Conservation (phyloP, 1,140 invertebrate species). For the Calliopsis andreniformis region DNA sequence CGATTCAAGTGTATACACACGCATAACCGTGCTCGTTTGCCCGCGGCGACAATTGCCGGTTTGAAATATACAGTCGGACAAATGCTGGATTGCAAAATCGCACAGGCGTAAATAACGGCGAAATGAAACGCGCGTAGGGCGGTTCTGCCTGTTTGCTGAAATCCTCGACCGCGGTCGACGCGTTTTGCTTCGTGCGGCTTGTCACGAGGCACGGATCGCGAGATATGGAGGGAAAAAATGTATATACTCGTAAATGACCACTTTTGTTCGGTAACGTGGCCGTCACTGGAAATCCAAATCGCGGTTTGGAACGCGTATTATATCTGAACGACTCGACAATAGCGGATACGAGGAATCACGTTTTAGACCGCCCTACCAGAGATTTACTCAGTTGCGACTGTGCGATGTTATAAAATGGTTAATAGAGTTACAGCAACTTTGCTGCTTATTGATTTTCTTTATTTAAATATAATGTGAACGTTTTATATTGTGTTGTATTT, state of each 20-base stretch:
- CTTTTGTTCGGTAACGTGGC: background rate
- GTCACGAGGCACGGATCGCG: conserved; percentile 21
- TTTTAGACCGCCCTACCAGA: background rate
- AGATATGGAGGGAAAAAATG: background rate
- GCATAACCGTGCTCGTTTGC: conserved; percentile 33
- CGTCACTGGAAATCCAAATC: background rate
- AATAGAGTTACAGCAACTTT: no score
- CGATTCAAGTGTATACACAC: conserved; percentile 35
- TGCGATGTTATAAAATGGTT: no score
- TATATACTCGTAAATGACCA: conserved; percentile 1
- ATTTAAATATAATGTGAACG: no score
- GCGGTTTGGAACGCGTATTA: background rate
- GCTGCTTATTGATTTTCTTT: no score
- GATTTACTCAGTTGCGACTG: background rate
- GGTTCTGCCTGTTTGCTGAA: conserved; percentile 53
- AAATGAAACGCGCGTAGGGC: conserved; percentile 56
- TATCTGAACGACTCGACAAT: conserved; percentile 4
- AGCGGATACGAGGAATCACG: background rate
- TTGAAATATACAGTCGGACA: conserved; percentile 49
- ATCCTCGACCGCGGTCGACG: conserved; percentile 51
- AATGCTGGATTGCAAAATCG: conserved; percentile 64
- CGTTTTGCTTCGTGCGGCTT: conserved; percentile 37
- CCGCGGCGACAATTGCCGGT: conserved; percentile 52
- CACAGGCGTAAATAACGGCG: conserved; percentile 63
- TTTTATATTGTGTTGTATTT: no score